Evolutionary conservation across 2,888 invertebrate species (phyloP).

Genomic region (Caenorhabditis sp.): DNA sequence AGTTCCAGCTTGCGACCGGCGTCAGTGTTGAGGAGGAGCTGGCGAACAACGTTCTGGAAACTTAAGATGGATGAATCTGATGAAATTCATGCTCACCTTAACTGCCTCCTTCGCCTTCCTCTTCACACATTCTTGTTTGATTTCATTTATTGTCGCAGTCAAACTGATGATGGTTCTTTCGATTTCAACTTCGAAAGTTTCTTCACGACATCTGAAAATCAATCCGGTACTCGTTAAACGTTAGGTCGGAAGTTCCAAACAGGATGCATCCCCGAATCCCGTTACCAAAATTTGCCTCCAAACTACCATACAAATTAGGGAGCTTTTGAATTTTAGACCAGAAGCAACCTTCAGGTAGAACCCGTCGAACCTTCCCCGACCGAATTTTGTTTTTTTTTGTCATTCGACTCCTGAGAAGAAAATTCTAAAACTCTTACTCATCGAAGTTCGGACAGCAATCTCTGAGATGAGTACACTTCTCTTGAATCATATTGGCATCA

Average conservation of each 20-base stretch:
- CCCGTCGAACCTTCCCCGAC: too few relatives aligned
- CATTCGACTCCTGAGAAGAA: too few relatives aligned
- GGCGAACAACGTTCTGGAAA: slow-evolving; percentile 55
- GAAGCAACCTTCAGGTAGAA: too few relatives aligned
- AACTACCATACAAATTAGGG: too few relatives aligned
- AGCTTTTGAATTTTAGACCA: too few relatives aligned
- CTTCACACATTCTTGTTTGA: slow-evolving; percentile 72
- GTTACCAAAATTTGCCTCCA: too few relatives aligned
- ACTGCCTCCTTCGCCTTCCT: slow-evolving; percentile 71
- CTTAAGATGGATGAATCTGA: not conserved
- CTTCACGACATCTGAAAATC: slow-evolving; percentile 72
- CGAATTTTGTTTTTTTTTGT: too few relatives aligned
- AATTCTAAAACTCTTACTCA: slow-evolving; percentile 49
- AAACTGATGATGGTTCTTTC: slow-evolving; percentile 72
- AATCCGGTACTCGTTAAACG: too few relatives aligned
- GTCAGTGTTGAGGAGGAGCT: slow-evolving; percentile 47
- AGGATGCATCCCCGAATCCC: too few relatives aligned
- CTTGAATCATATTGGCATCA: slow-evolving; percentile 76
- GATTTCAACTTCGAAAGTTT: slow-evolving; percentile 68
- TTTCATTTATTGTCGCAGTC: slow-evolving; percentile 74
- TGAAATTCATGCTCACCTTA: slow-evolving; percentile 49
- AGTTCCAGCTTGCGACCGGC: slow-evolving; percentile 52
- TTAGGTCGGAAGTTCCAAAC: too few relatives aligned
- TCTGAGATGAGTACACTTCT: slow-evolving; percentile 71
- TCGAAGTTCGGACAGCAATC: slow-evolving; percentile 77